These are phyloP conservation scores for Xestobium rufovillosum DNA, from an alignment of 2,888 invertebrate species.

Conservation along the genomic window DNA sequence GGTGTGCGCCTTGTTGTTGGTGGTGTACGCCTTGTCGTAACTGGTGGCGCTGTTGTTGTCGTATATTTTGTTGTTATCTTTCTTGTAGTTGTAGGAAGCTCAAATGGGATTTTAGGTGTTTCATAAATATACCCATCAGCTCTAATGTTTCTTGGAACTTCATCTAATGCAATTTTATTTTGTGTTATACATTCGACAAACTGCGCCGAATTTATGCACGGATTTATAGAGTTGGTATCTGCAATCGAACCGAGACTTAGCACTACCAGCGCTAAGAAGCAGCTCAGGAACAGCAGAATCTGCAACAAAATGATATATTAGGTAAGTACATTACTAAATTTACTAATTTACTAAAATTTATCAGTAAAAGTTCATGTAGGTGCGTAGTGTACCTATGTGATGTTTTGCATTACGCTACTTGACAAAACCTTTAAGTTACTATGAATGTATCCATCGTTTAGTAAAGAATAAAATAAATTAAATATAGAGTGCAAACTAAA, in stretches of 20 bases:
- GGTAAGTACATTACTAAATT: too few relatives aligned
- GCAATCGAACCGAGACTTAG: not conserved
- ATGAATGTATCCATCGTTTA: too few relatives aligned
- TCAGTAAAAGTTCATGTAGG: too few relatives aligned
- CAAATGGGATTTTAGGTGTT: constrained; percentile 5
- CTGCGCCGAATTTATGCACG: not conserved
- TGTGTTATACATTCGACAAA: not conserved
- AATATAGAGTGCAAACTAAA: too few relatives aligned
- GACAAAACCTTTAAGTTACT: too few relatives aligned
- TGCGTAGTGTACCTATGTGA: too few relatives aligned
- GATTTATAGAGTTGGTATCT: not conserved
- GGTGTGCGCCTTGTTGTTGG: too few relatives aligned
- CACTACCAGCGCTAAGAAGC: constrained; percentile 1
- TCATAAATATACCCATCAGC: not conserved
- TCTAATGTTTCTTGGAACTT: too few relatives aligned
- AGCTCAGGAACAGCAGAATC: not conserved
- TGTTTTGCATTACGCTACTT: too few relatives aligned
- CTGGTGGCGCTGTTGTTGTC: not conserved
- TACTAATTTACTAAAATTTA: too few relatives aligned
- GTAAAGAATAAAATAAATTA: too few relatives aligned
- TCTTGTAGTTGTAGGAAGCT: not conserved
- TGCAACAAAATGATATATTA: too few relatives aligned
- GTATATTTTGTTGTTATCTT: not conserved
- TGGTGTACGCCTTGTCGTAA: not conserved
- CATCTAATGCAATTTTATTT: not conserved